These are phyloP conservation scores for Drosophila prolongata DNA, from an alignment of 2,888 invertebrate genomes.

Conservation along the genomic window DNA sequence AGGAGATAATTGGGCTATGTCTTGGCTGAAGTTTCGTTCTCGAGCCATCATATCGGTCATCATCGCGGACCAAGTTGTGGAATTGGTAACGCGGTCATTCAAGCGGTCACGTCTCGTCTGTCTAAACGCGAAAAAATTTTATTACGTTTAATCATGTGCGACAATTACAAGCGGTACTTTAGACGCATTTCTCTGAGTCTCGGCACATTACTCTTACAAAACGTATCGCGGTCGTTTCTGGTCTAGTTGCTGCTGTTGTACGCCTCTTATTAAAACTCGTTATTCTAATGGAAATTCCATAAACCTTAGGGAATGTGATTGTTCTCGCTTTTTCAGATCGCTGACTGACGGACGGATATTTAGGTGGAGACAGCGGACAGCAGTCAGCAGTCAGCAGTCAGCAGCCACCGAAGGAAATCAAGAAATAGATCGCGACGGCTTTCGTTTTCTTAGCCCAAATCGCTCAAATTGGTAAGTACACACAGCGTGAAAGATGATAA, in stretches of 20 bases:
- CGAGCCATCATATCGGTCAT: constrained; percentile 26
- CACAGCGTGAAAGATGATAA: constrained; percentile 40
- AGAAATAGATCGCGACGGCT: constrained; percentile 38
- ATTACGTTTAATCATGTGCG: constrained; percentile 65
- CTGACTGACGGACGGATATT: background rate
- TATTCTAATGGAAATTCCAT: constrained; percentile 40
- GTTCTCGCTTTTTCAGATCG: background rate
- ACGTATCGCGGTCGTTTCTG: constrained; percentile 37
- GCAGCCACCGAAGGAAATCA: constrained; percentile 15
- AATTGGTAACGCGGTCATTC: constrained; percentile 38
- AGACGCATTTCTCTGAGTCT: constrained; percentile 54
- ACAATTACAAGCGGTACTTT: constrained; percentile 70
- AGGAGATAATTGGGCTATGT: constrained; percentile 33
- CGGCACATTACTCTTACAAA: constrained; percentile 10
- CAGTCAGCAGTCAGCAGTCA: background rate
- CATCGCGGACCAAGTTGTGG: background rate
- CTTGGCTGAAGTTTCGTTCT: constrained; percentile 9
- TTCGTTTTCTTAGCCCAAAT: constrained; percentile 42
- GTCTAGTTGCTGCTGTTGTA: constrained; percentile 48
- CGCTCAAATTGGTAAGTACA: constrained; percentile 38
- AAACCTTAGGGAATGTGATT: constrained; percentile 35
- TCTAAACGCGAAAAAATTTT: constrained; percentile 56
- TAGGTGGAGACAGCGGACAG: too few relatives aligned
- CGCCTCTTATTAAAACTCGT: constrained; percentile 27
- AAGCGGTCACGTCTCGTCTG: constrained; percentile 64